These are phyloP conservation scores for Elephas maximus DNA, from an alignment of 2,113 vertebrate species.

Conservation along the genomic window DNA sequence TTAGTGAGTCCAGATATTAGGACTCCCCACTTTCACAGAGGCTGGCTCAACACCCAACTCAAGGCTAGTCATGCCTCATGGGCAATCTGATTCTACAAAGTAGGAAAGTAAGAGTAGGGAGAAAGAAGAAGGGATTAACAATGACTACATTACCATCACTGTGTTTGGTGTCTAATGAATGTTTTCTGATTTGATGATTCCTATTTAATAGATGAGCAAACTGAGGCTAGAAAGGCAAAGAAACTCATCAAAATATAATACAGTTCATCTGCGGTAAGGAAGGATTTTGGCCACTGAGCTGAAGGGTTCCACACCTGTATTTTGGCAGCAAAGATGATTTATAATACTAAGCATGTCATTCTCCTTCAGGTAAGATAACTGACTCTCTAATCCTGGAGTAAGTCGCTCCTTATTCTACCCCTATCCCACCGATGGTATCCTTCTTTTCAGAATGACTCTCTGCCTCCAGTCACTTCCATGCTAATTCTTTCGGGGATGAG, in stretches of 20 bases:
- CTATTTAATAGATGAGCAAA: neutral
- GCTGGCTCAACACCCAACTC: neutral
- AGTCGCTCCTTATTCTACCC: neutral
- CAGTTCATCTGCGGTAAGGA: constrained; percentile 11
- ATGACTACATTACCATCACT: neutral
- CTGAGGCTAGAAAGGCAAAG: neutral
- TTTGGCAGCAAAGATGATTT: neutral
- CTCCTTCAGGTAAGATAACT: neutral
- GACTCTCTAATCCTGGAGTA: neutral
- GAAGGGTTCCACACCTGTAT: neutral
- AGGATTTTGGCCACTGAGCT: neutral
- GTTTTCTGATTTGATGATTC: neutral
- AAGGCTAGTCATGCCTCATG: neutral
- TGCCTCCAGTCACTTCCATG: neutral
- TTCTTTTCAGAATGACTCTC: neutral
- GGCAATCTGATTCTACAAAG: neutral
- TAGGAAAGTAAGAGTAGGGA: neutral
- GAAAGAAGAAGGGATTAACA: neutral
- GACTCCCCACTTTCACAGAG: neutral
- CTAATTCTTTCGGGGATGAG: neutral
- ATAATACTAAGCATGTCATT: neutral
- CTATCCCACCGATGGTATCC: no score
- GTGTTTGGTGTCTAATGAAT: neutral
- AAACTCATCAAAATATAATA: constrained; percentile 25
- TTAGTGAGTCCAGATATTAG: neutral